Evolutionary conservation across 2,888 invertebrate genomes (phyloP).

Genomic region (Hypomecis atomaria): DNA sequence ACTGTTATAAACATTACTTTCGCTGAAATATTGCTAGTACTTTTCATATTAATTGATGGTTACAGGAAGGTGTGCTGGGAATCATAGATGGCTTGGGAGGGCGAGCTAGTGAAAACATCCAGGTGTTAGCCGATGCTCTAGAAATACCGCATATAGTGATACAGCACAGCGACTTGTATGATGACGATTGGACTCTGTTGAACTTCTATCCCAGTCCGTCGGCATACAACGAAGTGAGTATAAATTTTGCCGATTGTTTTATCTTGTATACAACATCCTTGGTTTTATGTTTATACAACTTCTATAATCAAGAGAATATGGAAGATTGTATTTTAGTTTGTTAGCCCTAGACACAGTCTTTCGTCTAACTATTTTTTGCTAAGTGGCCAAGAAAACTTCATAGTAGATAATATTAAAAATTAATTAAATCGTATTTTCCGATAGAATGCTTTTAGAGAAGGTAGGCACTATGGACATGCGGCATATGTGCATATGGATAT

Average conservation of each 20-base stretch:
- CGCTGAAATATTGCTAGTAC: too few relatives aligned
- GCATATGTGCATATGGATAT: too few relatives aligned
- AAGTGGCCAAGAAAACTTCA: too few relatives aligned
- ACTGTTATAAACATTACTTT: too few relatives aligned
- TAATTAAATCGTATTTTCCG: too few relatives aligned
- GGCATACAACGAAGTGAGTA: conserved; percentile 68
- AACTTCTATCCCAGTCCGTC: conserved; percentile 88
- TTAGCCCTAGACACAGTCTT: not conserved
- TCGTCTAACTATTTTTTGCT: too few relatives aligned
- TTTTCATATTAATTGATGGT: conserved; percentile 25
- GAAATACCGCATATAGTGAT: conserved; percentile 94
- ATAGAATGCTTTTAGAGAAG: too few relatives aligned
- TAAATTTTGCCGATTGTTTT: too few relatives aligned
- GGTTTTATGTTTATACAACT: too few relatives aligned
- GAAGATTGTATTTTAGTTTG: not conserved
- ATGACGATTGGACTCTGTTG: conserved; percentile 81
- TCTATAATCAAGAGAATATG: conserved; percentile 7
- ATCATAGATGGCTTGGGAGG: conserved; percentile 93
- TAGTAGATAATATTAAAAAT: too few relatives aligned
- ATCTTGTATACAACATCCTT: too few relatives aligned
- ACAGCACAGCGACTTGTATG: conserved; percentile 87
- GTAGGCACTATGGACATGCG: too few relatives aligned
- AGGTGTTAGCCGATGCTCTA: conserved; percentile 92
- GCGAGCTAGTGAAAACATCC: conserved; percentile 90
- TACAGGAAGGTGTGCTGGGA: conserved; percentile 90